Conservation (phyloP, 2,888 invertebrate genomes). For the Rutpela maculata region DNA sequence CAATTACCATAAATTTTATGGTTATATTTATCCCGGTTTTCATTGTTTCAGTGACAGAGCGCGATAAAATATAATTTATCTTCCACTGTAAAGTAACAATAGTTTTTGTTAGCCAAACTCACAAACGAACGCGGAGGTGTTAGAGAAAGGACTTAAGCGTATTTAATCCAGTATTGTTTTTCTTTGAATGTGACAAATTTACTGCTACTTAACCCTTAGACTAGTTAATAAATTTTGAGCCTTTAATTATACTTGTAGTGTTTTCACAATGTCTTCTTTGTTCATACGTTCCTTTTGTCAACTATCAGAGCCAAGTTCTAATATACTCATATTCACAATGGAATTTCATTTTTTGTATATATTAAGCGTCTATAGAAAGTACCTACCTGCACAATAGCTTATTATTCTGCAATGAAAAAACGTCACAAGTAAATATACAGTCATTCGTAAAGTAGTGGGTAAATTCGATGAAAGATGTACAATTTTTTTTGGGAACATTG, state of each 20-base stretch:
- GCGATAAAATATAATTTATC: constrained; percentile 21
- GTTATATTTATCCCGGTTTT: constrained; percentile 11
- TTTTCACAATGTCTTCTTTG: constrained; percentile 10
- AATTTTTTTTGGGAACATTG: too few species aligned
- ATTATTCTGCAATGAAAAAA: too few species aligned
- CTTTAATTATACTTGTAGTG: not conserved
- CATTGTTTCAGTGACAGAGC: constrained; percentile 26
- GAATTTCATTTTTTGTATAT: constrained; percentile 8
- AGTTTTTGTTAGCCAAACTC: constrained; percentile 22
- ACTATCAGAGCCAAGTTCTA: not conserved
- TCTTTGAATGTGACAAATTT: constrained; percentile 15
- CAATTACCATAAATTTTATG: constrained; percentile 25
- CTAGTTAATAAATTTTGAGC: not conserved
- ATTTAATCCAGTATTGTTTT: constrained; percentile 11
- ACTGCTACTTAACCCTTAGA: constrained; percentile 7
- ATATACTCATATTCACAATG: not conserved
- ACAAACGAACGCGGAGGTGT: constrained; percentile 3
- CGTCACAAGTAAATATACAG: too few species aligned
- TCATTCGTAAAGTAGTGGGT: too few species aligned
- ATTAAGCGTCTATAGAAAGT: not conserved
- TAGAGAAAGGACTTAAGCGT: constrained; percentile 4
- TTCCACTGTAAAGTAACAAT: constrained; percentile 17
- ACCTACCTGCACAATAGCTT: not conserved
- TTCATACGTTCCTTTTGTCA: not conserved
- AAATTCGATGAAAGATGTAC: too few species aligned